These are phyloP conservation scores for Gasterosteus nipponicus DNA, from an alignment of 2,113 vertebrate genomes.

Conservation along the genomic window DNA sequence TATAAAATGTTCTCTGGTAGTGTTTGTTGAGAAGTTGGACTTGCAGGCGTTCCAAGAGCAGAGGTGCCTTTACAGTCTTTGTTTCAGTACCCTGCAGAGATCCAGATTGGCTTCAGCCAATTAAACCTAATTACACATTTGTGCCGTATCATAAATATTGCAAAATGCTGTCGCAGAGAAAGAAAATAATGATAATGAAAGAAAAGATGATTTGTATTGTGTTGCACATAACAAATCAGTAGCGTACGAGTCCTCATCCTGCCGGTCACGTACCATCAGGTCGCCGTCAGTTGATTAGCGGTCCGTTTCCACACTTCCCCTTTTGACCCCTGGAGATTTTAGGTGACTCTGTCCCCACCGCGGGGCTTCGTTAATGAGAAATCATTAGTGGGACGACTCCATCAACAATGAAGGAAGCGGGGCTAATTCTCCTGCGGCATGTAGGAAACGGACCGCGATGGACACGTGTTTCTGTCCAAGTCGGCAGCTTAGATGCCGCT, in stretches of 20 bases:
- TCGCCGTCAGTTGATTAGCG: slow-evolving; percentile 54
- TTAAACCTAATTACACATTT: neutral
- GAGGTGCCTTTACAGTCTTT: slow-evolving; percentile 21
- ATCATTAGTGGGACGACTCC: slow-evolving; percentile 56
- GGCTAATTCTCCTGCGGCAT: slow-evolving; percentile 29
- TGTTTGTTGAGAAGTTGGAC: slow-evolving; percentile 34
- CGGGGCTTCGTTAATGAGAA: slow-evolving; percentile 60
- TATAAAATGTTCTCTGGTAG: neutral
- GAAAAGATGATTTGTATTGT: too few species aligned
- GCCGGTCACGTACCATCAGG: slow-evolving; percentile 15
- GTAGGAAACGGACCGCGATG: slow-evolving; percentile 35
- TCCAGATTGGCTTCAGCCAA: neutral
- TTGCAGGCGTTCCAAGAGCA: slow-evolving; percentile 10
- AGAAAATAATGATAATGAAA: too few species aligned
- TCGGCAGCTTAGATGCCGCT: slow-evolving; percentile 30
- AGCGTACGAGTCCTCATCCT: neutral
- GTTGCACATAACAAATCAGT: too few species aligned
- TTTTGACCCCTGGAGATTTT: slow-evolving; percentile 64
- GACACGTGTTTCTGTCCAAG: slow-evolving; percentile 36
- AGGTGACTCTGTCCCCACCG: slow-evolving; percentile 38
- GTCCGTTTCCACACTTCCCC: slow-evolving; percentile 39
- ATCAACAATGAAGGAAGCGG: slow-evolving; percentile 35
- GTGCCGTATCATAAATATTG: neutral
- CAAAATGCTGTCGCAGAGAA: neutral
- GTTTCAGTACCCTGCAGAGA: neutral